Evolutionary conservation across 2,888 invertebrate species (phyloP).

Genomic region (Meghimatium bilineatum): DNA sequence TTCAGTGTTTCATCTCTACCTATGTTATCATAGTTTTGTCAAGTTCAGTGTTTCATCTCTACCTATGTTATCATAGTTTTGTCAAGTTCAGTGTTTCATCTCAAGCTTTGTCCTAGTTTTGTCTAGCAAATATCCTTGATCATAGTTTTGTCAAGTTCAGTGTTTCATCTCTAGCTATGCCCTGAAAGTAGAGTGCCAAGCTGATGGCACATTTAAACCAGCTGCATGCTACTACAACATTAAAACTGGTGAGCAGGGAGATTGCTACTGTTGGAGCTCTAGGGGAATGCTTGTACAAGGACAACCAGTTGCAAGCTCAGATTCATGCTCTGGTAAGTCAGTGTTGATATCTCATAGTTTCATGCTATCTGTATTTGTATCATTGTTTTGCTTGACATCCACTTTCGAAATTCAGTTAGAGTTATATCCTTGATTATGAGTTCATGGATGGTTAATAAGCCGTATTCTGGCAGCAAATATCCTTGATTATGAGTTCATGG

Average conservation of each 20-base stretch:
- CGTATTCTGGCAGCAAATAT: no score
- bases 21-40: no score
- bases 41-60: background rate
- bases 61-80: background rate
- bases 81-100: background rate
- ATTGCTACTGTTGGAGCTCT: constrained; percentile 45
- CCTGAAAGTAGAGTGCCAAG: constrained; percentile 28
- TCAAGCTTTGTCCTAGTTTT: constrained; percentile 23
- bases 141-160: background rate
- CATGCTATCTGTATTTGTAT: no score
- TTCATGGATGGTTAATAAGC: no score
- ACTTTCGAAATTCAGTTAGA: no score
- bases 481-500: no score
- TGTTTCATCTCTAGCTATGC: background rate
- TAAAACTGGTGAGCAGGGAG: constrained; percentile 1
- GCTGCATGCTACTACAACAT: constrained; percentile 37
- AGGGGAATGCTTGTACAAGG: background rate
- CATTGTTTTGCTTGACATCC: no score
- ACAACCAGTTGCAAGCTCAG: constrained; percentile 1
- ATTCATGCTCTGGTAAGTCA: constrained; percentile 35
- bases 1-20: no score
- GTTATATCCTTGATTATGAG: no score
- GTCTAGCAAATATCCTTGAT: background rate
- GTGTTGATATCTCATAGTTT: background rate
- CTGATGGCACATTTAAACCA: constrained; percentile 30